phyloP scores from a whole-genome alignment of 2,797 vertebrate species.

The Lagocephalus sceleratus region DNA sequence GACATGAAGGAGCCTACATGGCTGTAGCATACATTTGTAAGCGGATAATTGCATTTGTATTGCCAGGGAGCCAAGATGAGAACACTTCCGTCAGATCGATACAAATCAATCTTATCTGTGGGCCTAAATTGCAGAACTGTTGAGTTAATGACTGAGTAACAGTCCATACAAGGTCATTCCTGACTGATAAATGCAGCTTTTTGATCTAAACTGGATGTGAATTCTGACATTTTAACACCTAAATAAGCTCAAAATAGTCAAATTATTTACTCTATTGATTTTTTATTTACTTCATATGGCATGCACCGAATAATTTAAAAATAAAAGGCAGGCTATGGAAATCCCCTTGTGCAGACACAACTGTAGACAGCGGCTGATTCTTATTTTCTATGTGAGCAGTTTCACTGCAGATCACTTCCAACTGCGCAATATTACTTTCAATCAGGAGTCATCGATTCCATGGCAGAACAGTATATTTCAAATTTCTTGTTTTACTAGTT shows the following conservation, averaged over 20 bases:
- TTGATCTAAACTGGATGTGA: neutral
- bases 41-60: no score
- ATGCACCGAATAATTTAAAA: constrained; percentile 13
- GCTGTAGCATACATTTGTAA: no score
- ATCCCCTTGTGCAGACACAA: neutral
- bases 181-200: constrained; percentile 4
- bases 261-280: neutral
- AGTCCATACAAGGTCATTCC: neutral
- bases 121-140: neutral
- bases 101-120: no score
- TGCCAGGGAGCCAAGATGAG: no score
- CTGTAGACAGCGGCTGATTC: no score
- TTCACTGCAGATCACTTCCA: constrained; percentile 5
- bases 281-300: neutral
- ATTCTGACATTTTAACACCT: constrained; percentile 23
- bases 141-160: neutral
- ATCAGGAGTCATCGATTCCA: constrained; percentile 4
- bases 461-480: neutral
- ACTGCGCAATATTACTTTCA: neutral
- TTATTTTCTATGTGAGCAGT: neutral
- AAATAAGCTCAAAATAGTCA: constrained; percentile 9
- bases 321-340: constrained; percentile 1
- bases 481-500: constrained; percentile 2
- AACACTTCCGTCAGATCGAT: no score
- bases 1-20: no score